Evolutionary conservation across 2,797 vertebrate genomes (phyloP), one percentile per base, ranked within the genome.

Genomic region (Gymnothorax javanicus): DNA sequence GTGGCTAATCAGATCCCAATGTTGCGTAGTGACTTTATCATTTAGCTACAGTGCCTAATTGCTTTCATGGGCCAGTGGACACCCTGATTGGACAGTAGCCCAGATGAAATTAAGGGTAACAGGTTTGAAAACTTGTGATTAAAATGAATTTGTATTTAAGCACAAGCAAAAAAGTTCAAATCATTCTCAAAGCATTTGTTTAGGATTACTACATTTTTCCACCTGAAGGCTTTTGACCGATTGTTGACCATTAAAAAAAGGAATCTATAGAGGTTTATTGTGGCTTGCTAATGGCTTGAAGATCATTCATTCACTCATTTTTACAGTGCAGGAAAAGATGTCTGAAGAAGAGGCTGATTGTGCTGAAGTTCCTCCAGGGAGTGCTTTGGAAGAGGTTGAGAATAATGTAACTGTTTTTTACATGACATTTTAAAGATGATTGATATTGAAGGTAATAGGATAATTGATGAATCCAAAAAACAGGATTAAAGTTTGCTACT

Each of bases 381-480:
- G 15, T 52, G 85, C 84, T 54, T 17, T 88, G 57, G 90, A 86
- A 12, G 89, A 88, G 90, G 87, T 92, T 92, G 93, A 94, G 89
- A 88, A 52, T 84, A 83, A 1, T 85, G 20, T 62, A 20, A 69
- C 67, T 54, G 0, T 57, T 52, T 69, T 58, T 75, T 75, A 27
- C 27, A 33, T 11, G 27, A 11, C 25, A 27, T 43, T 43, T 75
- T 75, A 43, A 75, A 43, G 27, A 75, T 33, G 27, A 69, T 27
- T 5, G 27, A 13, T 75, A 43, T 43, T 75, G 2, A 75, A 13
- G 12, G 7, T 77, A 15, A 43, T 43, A 2, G 1, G 33, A 43
- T 43, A 43, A 43, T 43, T 43, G 33, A 43, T 52, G 52, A 50
- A 52, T 13, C 12, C 0, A 77, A 77, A 77, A 77, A 50, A 7